These are phyloP conservation scores for Chiroxiphia lanceolata DNA, from an alignment of 2,797 vertebrate species.

Conservation along the genomic window DNA sequence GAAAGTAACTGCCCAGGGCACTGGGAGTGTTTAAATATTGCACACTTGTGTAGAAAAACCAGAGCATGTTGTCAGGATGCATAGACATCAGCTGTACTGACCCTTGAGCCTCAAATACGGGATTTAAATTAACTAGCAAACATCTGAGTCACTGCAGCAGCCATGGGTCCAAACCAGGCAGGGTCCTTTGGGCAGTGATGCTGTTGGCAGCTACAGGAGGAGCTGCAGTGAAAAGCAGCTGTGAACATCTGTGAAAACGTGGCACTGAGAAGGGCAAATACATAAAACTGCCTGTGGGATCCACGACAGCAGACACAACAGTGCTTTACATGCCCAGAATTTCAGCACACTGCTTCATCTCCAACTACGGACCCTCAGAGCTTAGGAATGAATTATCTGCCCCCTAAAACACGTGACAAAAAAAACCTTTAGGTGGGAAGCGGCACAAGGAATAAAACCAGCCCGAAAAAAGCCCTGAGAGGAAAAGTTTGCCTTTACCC, in stretches of 20 bases:
- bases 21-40: neutral
- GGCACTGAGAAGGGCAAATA: neutral
- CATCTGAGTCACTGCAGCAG: neutral
- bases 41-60: neutral
- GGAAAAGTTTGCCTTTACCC: conserved; percentile 75
- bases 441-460: neutral
- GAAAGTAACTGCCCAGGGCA: neutral
- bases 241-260: neutral
- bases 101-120: neutral
- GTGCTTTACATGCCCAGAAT: neutral
- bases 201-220: neutral
- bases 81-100: neutral
- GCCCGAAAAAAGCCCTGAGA: neutral
- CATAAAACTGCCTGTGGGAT: neutral
- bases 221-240: neutral
- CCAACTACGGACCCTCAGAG: neutral
- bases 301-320: neutral
- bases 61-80: neutral
- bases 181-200: neutral
- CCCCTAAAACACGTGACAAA: neutral
- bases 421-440: neutral
- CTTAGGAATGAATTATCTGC: neutral
- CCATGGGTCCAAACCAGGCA: neutral
- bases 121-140: neutral
- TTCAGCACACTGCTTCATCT: neutral